phyloP scores from a whole-genome alignment of 2,888 invertebrate species.

The Lymantria monacha region DNA sequence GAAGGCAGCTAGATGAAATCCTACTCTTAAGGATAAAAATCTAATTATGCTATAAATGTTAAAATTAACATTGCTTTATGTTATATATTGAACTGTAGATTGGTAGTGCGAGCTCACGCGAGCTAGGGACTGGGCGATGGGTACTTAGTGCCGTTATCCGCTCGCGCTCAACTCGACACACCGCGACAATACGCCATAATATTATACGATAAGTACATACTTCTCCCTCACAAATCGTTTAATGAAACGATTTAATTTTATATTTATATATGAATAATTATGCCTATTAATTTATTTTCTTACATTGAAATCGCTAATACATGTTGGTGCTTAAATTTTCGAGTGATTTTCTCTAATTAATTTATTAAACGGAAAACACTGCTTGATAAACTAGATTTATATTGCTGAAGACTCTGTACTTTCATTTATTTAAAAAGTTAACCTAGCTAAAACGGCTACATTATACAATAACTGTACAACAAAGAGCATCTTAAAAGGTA shows the following conservation, averaged over 20 bases:
- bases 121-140: conserved; percentile 34
- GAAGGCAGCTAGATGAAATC: conserved; percentile 82
- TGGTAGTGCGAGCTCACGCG: conserved; percentile 35
- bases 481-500: conserved; percentile 66
- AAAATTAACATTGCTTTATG: conserved; percentile 81
- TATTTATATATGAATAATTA: conserved; percentile 13
- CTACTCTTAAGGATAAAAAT: conserved; percentile 81
- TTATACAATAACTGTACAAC: conserved; percentile 77
- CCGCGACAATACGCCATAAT: conserved; percentile 37
- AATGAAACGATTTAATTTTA: neutral
- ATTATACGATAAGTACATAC: conserved; percentile 14
- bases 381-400: conserved; percentile 58
- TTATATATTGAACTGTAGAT: conserved; percentile 58
- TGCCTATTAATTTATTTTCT: conserved; percentile 40
- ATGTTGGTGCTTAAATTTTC: conserved; percentile 71
- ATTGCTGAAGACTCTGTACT: conserved; percentile 67
- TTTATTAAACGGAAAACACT: conserved; percentile 62
- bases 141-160: conserved; percentile 68
- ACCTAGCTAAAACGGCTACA: conserved; percentile 79
- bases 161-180: conserved; percentile 32
- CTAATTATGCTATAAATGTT: conserved; percentile 79
- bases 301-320: conserved; percentile 62
- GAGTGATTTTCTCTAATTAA: conserved; percentile 48
- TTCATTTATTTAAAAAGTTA: conserved; percentile 77
- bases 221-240: neutral